phyloP scores from a whole-genome alignment of 2,888 invertebrate genomes.

The Celastrina argiolus region DNA sequence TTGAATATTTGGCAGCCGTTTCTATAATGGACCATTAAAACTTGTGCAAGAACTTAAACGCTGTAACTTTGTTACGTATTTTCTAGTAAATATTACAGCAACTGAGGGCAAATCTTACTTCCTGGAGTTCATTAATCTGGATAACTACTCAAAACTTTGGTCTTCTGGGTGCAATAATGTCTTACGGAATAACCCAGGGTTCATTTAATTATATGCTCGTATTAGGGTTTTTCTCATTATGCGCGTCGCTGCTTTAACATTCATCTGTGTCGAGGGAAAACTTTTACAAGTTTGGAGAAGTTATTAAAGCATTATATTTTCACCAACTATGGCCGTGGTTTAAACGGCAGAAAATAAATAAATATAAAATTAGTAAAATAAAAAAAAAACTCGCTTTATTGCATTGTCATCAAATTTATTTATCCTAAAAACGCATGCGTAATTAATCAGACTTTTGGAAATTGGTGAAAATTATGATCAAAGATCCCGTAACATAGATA shows the following conservation, averaged over 20 bases:
- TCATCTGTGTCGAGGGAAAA: neutral
- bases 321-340: too few species aligned
- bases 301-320: neutral
- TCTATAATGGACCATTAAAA: constrained; percentile 13
- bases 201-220: neutral
- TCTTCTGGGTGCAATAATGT: constrained; percentile 22
- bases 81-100: constrained; percentile 1
- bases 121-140: constrained; percentile 41
- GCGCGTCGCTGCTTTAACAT: neutral
- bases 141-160: constrained; percentile 38
- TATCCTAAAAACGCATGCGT: too few species aligned
- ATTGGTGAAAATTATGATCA: too few species aligned
- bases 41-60: constrained; percentile 11
- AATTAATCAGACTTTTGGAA: too few species aligned
- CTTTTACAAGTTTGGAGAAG: neutral
- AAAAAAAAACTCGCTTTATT: too few species aligned
- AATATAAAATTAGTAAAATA: too few species aligned
- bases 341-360: too few species aligned
- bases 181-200: neutral
- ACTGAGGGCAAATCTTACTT: constrained; percentile 5
- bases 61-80: constrained; percentile 9
- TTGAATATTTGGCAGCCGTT: constrained; percentile 7
- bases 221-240: neutral
- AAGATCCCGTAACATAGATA: too few species aligned
- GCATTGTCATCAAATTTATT: too few species aligned